phyloP scores from a whole-genome alignment of 2,797 vertebrate genomes.

The Hippopotamyrus pictus region DNA sequence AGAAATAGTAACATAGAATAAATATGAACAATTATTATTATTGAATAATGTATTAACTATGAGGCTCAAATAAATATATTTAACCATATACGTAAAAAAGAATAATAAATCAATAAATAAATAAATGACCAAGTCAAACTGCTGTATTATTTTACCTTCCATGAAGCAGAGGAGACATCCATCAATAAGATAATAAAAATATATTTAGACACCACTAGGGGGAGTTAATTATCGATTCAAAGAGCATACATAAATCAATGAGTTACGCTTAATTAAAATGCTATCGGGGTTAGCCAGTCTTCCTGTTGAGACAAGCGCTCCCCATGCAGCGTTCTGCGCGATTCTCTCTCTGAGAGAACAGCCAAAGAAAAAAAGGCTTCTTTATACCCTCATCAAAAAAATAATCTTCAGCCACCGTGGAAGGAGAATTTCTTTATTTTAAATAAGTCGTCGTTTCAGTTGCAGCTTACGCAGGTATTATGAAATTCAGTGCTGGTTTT shows the following conservation, averaged over 20 bases:
- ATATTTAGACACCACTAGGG: conserved; percentile 59
- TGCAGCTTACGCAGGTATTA: conserved; percentile 13
- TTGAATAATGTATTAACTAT: background rate
- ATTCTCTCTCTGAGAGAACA: conserved; percentile 51
- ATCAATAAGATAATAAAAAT: conserved; percentile 35
- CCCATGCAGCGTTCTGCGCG: background rate
- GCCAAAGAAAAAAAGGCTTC: conserved; percentile 31
- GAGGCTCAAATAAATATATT: background rate
- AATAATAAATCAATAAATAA: background rate
- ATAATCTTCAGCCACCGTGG: background rate
- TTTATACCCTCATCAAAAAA: background rate
- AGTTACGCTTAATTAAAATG: conserved; percentile 18
- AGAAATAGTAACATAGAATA: background rate
- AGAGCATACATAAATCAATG: conserved; percentile 24
- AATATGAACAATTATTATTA: background rate
- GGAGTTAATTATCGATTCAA: conserved; percentile 58
- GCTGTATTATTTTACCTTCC: background rate
- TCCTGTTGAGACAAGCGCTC: conserved; percentile 18
- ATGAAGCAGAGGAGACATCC: conserved; percentile 20
- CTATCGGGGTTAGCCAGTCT: background rate
- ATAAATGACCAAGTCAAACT: background rate
- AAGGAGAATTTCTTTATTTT: background rate
- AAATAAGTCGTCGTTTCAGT: background rate
- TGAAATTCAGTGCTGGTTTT: conserved; percentile 47
- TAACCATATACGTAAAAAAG: background rate